These are phyloP conservation scores for Trachymyrmex cornetzi DNA, from an alignment of 1,140 invertebrate genomes.

Conservation along the genomic window DNA sequence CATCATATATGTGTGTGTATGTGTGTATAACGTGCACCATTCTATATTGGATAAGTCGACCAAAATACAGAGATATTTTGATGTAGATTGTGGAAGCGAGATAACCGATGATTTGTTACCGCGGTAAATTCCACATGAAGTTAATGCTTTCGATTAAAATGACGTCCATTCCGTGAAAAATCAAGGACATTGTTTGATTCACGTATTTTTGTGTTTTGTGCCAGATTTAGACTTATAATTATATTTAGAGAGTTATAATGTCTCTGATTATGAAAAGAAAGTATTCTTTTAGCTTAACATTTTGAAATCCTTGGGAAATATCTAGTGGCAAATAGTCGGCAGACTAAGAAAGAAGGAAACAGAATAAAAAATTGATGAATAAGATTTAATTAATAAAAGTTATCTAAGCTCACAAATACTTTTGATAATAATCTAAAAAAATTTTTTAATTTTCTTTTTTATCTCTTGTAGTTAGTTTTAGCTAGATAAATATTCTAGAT, in stretches of 20 bases:
- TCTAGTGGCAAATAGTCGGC: no score
- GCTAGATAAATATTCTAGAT: no score
- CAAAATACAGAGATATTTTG: constrained; percentile 22
- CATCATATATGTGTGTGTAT: not conserved
- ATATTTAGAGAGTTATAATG: not conserved
- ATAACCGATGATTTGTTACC: constrained; percentile 34
- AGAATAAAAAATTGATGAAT: no score
- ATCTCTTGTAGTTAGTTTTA: not conserved
- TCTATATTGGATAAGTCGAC: constrained; percentile 3
- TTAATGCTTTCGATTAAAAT: not conserved
- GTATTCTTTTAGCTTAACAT: not conserved
- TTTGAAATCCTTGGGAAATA: no score
- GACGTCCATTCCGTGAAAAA: not conserved
- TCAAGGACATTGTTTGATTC: not conserved
- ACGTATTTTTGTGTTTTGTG: constrained; percentile 6
- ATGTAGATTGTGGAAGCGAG: constrained; percentile 8
- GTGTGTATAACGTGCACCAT: not conserved
- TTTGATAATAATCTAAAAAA: no score
- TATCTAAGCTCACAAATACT: no score
- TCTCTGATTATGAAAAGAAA: not conserved
- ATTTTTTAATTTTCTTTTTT: no score
- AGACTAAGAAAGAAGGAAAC: no score
- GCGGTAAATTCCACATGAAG: not conserved
- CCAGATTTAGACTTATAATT: not conserved
- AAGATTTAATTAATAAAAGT: no score